Evolutionary conservation across 2,113 vertebrate species (phyloP).

Genomic region (Tretioscincus oriximinensis): DNA sequence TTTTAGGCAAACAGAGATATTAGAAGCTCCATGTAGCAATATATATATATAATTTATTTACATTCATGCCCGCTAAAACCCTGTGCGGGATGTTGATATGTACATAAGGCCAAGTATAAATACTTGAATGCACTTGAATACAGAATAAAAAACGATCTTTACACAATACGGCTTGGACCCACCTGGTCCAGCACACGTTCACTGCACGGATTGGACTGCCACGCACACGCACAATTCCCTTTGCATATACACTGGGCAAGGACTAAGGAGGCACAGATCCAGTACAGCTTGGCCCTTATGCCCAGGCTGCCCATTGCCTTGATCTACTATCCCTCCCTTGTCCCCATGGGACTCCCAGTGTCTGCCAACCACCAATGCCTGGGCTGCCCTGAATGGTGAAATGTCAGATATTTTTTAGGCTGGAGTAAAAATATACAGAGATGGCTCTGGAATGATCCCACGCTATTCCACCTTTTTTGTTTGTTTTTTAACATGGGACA

Average conservation of each 20-base stretch:
- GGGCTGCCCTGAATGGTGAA: background rate
- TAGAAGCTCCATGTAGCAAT: conserved; percentile 72
- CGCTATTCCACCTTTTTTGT: background rate
- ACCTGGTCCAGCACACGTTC: conserved; percentile 67
- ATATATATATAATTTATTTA: conserved; percentile 88
- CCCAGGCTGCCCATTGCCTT: conserved; percentile 12
- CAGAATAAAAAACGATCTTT: conserved; percentile 83
- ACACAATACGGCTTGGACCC: conserved; percentile 68
- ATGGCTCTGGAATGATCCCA: conserved; percentile 20
- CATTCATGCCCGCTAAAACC: conserved; percentile 79
- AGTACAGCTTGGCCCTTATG: background rate
- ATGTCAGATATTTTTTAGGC: conserved; percentile 32
- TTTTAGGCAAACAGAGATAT: conserved; percentile 31
- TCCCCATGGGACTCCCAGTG: conserved; percentile 5
- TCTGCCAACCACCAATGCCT: conserved; percentile 2
- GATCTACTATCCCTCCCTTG: background rate
- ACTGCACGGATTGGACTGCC: conserved; percentile 72
- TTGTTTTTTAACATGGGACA: background rate
- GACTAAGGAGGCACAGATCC: conserved; percentile 30
- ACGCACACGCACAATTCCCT: conserved; percentile 71
- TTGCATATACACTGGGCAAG: conserved; percentile 71
- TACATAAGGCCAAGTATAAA: conserved; percentile 88
- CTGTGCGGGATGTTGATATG: conserved; percentile 75
- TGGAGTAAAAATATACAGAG: conserved; percentile 31
- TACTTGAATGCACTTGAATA: conserved; percentile 82